Evolutionary conservation across 2,113 vertebrate genomes (phyloP).

Genomic region (Chloebia gouldiae): DNA sequence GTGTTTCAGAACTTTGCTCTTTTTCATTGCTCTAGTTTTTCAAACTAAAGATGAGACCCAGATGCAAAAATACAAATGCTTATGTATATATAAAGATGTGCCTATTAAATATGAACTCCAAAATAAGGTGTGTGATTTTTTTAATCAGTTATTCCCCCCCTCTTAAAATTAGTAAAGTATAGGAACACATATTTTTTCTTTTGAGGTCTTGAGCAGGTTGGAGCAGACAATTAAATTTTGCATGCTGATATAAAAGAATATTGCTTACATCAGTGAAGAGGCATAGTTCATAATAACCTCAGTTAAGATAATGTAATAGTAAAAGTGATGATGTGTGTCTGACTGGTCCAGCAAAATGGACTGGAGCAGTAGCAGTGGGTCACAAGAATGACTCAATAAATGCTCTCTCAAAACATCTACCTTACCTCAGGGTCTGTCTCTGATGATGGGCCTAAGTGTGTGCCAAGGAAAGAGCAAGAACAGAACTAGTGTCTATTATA

Average conservation of each 20-base stretch:
- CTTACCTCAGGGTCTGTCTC: accelerated
- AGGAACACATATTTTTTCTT: background rate
- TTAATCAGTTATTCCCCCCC: background rate
- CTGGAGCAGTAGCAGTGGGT: background rate
- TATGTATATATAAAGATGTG: background rate
- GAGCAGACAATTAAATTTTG: background rate
- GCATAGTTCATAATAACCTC: background rate
- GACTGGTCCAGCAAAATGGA: background rate
- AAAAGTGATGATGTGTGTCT: background rate
- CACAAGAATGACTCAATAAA: background rate
- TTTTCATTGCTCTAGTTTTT: background rate
- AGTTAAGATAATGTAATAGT: background rate
- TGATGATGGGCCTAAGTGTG: background rate
- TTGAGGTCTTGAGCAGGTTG: background rate
- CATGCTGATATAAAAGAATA: background rate
- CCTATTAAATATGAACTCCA: background rate
- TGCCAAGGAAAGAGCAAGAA: background rate
- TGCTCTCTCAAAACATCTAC: background rate
- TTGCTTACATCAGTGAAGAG: background rate
- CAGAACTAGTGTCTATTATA: background rate
- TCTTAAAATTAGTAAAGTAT: background rate
- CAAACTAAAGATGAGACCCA: background rate
- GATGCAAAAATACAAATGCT: background rate
- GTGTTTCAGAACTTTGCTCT: background rate
- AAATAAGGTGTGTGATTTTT: background rate